Evolutionary conservation across 2,113 vertebrate species (phyloP).

Genomic region (Scatophagus argus): DNA sequence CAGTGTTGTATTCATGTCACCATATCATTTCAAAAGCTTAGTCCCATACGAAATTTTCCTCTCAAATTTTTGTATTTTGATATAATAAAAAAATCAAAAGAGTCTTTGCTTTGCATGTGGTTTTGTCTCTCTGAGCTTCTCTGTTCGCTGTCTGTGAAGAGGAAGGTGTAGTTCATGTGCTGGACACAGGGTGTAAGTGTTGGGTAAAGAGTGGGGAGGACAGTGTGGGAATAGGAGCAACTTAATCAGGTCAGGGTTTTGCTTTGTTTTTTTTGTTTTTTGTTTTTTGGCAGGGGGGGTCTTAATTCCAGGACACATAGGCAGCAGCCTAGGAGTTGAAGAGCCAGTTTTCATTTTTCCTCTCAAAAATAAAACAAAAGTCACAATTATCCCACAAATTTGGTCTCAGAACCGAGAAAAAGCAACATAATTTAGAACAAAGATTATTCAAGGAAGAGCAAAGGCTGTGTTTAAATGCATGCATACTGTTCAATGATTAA

Average conservation of each 20-base stretch:
- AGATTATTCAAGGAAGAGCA: not conserved
- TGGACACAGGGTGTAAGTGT: constrained; percentile 79
- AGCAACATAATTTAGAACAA: not conserved
- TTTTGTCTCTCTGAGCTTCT: constrained; percentile 17
- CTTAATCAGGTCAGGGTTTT: constrained; percentile 46
- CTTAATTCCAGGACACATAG: constrained; percentile 30
- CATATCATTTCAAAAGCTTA: constrained; percentile 86
- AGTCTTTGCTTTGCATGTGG: constrained; percentile 52
- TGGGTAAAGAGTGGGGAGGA: constrained; percentile 42
- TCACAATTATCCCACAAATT: not conserved
- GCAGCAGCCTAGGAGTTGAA: not conserved
- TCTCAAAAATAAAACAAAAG: not conserved
- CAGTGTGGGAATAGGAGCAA: not conserved
- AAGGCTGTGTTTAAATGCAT: not conserved
- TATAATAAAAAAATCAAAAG: constrained; percentile 86
- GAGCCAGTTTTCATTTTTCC: not conserved
- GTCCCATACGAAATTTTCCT: constrained; percentile 85
- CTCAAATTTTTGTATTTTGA: constrained; percentile 89
- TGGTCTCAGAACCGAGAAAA: not conserved
- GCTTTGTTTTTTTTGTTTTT: constrained; percentile 1
- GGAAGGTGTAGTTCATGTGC: constrained; percentile 66
- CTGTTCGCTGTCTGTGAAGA: not conserved
- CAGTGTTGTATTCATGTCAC: constrained; percentile 82
- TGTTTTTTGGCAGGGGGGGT: too few species aligned
- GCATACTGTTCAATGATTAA: constrained; percentile 33